phyloP scores from a whole-genome alignment of 2,797 vertebrate species.

The Galagoides demidoff region DNA sequence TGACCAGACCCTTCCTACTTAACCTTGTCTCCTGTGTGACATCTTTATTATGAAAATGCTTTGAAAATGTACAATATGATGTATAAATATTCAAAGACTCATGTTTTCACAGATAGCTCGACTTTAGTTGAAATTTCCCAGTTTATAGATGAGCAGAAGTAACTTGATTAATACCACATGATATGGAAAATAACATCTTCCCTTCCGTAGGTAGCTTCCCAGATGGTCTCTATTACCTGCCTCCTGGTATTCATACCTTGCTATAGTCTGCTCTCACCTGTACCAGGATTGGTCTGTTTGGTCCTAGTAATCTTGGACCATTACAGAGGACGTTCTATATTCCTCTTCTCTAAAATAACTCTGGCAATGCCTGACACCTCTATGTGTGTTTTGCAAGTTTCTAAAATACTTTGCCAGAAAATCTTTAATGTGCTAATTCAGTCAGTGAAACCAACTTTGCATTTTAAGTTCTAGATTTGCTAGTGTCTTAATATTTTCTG shows the following conservation, averaged over 20 bases:
- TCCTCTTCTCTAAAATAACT: background rate
- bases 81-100: background rate
- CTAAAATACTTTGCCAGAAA: background rate
- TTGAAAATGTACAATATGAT: background rate
- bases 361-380: background rate
- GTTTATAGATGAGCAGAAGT: slow-evolving; percentile 15
- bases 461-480: background rate
- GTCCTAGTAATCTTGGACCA: background rate
- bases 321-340: background rate
- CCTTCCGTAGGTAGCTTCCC: background rate
- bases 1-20: background rate
- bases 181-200: background rate
- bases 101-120: background rate
- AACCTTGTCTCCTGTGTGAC: background rate
- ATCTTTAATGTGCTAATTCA: background rate
- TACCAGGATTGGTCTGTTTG: background rate
- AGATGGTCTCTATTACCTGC: background rate
- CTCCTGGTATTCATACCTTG: background rate
- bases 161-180: background rate
- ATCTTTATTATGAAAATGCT: background rate
- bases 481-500: slow-evolving; percentile 18
- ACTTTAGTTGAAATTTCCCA: background rate
- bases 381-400: background rate
- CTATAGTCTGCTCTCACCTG: background rate
- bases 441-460: background rate